Base-by-base conservation (phyloP, 1,140 invertebrate species). In the Anastrepha obliqua region DNA sequence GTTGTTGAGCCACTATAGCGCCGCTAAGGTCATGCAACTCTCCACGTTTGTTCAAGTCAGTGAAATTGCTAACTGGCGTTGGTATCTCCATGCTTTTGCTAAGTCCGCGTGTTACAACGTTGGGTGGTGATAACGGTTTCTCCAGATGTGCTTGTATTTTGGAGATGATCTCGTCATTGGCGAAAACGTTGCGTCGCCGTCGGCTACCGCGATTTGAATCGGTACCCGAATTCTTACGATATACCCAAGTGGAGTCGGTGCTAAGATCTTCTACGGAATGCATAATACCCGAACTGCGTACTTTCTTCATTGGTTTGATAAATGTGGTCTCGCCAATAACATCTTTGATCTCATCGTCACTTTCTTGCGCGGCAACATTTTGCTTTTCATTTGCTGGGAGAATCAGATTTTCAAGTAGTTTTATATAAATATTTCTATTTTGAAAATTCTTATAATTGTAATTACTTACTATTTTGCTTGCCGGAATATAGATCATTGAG, bases 241-340 rank as follows among this genome's bases (percentile, higher is more conserved):
- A 96, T 0, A 96, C 95, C 89, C 96, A 96, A 0, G 96, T 96
- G 4, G 96, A 96, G 91, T 96, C 96, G 0, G 96, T 96, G 60
- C 95, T 96, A 8, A 96, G 93, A 90, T 96, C 96, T 89, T 96
- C 96, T 2, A 96, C 96, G 6, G 96, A 96, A 90, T 96, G 96
- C 1, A 96, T 93, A 65, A 96, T 94, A 9, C 95, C 96, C 0
- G 95, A 96, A 29, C 96, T 96, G 17, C 96, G 93, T 2, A 96
- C 95, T 87, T 95, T 95, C 17, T 92, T 92, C 78, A 95, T 95
- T 39, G 94, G 94, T 88, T 95, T 95, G 81, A 95, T 93, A 20
- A 93, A 94, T 3, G 94, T 91, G 9, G 92, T 93, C 88, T 95
- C 94, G 3, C 95, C 95, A 89, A 95, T 93, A 20, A 94, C 94